These are phyloP conservation scores for Melieria picta DNA, from an alignment of 2,888 invertebrate genomes.

Conservation along the genomic window DNA sequence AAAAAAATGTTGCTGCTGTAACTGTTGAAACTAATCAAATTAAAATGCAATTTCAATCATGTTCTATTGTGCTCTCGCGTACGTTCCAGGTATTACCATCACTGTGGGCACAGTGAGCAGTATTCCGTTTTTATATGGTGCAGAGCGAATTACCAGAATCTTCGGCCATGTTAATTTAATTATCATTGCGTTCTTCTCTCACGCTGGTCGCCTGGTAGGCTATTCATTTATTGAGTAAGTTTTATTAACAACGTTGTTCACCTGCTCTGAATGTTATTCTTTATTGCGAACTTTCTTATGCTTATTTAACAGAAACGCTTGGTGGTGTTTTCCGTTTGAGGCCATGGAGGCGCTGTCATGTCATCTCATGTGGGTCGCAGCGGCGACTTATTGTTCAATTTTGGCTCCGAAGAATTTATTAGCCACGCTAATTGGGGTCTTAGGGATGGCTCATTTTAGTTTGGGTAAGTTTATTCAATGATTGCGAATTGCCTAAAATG, in stretches of 20 bases:
- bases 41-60: constrained; percentile 10
- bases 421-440: constrained; percentile 86
- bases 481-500: too few relatives aligned
- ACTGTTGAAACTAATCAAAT: background rate
- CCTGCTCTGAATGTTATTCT: constrained; percentile 18
- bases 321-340: constrained; percentile 91
- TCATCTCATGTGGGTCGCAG: constrained; percentile 91
- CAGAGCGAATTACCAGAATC: constrained; percentile 82
- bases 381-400: constrained; percentile 86
- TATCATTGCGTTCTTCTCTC: constrained; percentile 85
- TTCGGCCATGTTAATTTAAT: constrained; percentile 87
- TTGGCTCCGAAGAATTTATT: constrained; percentile 84
- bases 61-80: constrained; percentile 4
- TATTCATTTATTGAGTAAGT: constrained; percentile 86
- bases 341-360: constrained; percentile 87
- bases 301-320: constrained; percentile 73
- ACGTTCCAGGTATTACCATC: constrained; percentile 76
- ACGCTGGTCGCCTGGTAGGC: constrained; percentile 82
- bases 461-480: constrained; percentile 66
- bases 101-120: constrained; percentile 86
- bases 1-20: background rate
- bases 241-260: constrained; percentile 10
- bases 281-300: background rate
- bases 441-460: constrained; percentile 90
- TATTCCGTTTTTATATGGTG: constrained; percentile 84